phyloP scores from a whole-genome alignment of 2,888 invertebrate species.

The Drosophila anceps region DNA sequence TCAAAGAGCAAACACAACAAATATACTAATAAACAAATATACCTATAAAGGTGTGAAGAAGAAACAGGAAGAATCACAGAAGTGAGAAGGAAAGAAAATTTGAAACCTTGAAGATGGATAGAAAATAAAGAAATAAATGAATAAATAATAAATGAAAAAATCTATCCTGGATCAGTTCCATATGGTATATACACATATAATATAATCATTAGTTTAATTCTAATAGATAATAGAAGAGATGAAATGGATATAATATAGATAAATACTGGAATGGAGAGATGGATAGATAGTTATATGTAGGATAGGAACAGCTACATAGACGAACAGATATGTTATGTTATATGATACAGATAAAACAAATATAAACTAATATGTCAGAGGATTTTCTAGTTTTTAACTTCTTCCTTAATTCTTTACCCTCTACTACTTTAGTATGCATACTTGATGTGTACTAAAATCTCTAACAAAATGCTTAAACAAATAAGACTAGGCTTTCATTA shows the following conservation, averaged over 20 bases:
- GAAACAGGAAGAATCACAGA: too few relatives aligned
- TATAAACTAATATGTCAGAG: background rate
- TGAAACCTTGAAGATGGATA: too few relatives aligned
- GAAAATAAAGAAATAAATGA: too few relatives aligned
- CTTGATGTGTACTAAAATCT: background rate
- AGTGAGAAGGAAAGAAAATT: too few relatives aligned
- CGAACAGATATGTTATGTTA: background rate
- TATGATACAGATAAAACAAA: background rate
- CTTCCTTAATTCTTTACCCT: too few relatives aligned
- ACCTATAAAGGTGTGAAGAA: background rate
- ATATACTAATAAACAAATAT: constrained; percentile 22
- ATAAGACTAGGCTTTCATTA: constrained; percentile 3
- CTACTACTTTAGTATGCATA: background rate
- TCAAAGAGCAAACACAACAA: constrained; percentile 11
- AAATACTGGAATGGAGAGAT: background rate
- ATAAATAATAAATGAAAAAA: too few relatives aligned
- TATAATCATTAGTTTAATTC: too few relatives aligned
- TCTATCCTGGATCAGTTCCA: too few relatives aligned
- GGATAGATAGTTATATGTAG: background rate
- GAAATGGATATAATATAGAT: too few relatives aligned
- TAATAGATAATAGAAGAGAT: too few relatives aligned
- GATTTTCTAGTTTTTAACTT: background rate
- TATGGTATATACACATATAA: too few relatives aligned
- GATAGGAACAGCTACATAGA: background rate
- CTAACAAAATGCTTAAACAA: background rate